These are phyloP conservation scores for Conopomorpha cramerella DNA, from an alignment of 1,140 invertebrate species.

Conservation along the genomic window DNA sequence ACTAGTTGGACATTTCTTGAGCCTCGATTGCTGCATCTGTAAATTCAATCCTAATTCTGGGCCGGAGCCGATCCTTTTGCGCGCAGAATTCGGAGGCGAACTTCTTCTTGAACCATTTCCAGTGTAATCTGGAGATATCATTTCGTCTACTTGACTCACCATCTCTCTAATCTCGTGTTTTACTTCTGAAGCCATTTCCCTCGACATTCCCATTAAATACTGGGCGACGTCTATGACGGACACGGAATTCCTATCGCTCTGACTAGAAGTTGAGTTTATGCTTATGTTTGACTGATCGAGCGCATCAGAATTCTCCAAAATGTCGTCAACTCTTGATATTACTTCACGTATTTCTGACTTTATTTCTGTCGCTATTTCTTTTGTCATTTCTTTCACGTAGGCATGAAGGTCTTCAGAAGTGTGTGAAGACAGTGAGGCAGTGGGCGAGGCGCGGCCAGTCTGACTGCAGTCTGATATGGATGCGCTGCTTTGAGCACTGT, in stretches of 20 bases:
- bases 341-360: constrained; percentile 81
- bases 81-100: constrained; percentile 38
- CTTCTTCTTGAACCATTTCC: constrained; percentile 33
- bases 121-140: constrained; percentile 63
- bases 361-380: constrained; percentile 77
- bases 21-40: constrained; percentile 20
- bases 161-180: constrained; percentile 76
- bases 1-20: constrained; percentile 55
- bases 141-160: constrained; percentile 73
- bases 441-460: constrained; percentile 65
- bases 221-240: constrained; percentile 74
- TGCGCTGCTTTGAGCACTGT: constrained; percentile 42
- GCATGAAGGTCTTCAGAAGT: constrained; percentile 70
- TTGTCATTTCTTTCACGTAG: constrained; percentile 76
- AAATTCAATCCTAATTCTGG: constrained; percentile 47
- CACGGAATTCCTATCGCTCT: constrained; percentile 65
- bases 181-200: constrained; percentile 77
- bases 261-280: constrained; percentile 45
- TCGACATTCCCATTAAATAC: constrained; percentile 75
- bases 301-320: constrained; percentile 67
- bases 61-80: constrained; percentile 44
- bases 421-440: constrained; percentile 59
- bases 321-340: constrained; percentile 77
- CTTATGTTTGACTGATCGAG: constrained; percentile 50
- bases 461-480: constrained; percentile 61